phyloP scores from a whole-genome alignment of 64 coral and sea anemone species.

The Porites australiensis region DNA sequence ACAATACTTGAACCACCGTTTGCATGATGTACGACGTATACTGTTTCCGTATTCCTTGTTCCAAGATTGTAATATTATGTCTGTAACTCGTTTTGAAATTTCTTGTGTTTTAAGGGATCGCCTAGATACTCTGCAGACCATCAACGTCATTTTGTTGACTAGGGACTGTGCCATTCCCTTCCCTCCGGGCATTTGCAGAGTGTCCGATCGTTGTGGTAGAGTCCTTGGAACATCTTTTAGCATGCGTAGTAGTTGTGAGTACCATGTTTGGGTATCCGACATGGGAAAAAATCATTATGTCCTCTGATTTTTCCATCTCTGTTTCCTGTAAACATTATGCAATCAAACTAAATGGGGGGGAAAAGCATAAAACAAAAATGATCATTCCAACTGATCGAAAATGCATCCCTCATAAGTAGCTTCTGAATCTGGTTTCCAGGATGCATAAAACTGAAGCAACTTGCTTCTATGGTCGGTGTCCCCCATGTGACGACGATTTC shows the following conservation, averaged over 20 bases:
- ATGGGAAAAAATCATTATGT: constrained; percentile 53
- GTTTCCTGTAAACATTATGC: constrained; percentile 14
- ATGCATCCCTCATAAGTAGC: constrained; percentile 22
- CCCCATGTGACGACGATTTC: background rate
- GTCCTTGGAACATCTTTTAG: constrained; percentile 40
- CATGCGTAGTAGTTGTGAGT: constrained; percentile 50
- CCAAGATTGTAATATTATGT: constrained; percentile 72
- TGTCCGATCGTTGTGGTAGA: constrained; percentile 21
- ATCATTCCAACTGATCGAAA: constrained; percentile 24
- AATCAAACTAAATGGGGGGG: constrained; percentile 44
- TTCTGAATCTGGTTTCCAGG: constrained; percentile 39
- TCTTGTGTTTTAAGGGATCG: constrained; percentile 32
- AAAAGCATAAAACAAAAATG: constrained; percentile 44
- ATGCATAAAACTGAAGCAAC: constrained; percentile 13
- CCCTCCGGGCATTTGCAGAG: constrained; percentile 38
- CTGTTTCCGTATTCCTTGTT: background rate
- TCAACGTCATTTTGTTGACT: constrained; percentile 50
- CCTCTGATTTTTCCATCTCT: constrained; percentile 17
- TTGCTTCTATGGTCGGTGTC: background rate
- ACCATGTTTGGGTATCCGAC: constrained; percentile 74
- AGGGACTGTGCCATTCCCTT: constrained; percentile 20
- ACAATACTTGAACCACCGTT: constrained; percentile 27
- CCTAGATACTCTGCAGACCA: constrained; percentile 67
- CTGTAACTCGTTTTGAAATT: constrained; percentile 28
- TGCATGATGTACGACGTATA: constrained; percentile 48